Base-by-base conservation (phyloP, 2,888 invertebrate genomes). In the Caenorhabditis angaria region DNA sequence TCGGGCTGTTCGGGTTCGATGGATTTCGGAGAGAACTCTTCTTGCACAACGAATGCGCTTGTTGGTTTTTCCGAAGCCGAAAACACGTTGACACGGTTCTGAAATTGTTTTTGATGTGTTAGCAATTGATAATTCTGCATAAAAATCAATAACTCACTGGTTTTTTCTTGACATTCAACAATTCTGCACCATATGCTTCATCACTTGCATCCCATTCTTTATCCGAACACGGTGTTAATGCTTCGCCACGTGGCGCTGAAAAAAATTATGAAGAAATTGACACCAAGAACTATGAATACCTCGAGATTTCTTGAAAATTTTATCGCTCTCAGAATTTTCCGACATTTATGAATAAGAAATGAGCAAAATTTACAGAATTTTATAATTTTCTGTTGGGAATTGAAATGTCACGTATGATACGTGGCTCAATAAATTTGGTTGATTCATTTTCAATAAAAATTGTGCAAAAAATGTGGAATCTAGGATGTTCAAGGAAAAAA, bases 101-200 rank as follows among this genome's bases (percentile, higher is more conserved):
- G 50, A 20, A 50, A 50, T 50, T 24, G 2, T 8, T 6, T 24
- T 20, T 24, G n/a, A 8, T 18, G 5, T 3, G 18, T 8, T 22
- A 22, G n/a, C 50, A 24, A 22, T 20, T 48, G 8, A 18, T 48
- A 10, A 10, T 48, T 48, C 4, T n/a, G n/a, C n/a, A n/a, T n/a
- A n/a, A n/a, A 48, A 48, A 48, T 48, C 18, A 10, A 20, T 14
- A 41, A 22, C 50, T 51, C 24, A 75, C 77, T 50, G 76, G 75
- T 61, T 80, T 80, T 71, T 78, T 78, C 65, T 80, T 80, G 20
- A 80, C 74, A 61, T 80, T 78, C 53, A 80, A 68, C 41, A 80
- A 54, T 29, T 76, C 78, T n/a, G 78, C 67, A 27, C 77, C 69
- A 66, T 80, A 80, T n/a, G 80, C 76, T 20, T 69, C 75, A 54